Percentiles rank a stretch among this genome's conserved stretches.
Evolutionary conservation across 1,140 invertebrate species (phyloP).

Genomic region (Melipona quadrifasciata): DNA sequence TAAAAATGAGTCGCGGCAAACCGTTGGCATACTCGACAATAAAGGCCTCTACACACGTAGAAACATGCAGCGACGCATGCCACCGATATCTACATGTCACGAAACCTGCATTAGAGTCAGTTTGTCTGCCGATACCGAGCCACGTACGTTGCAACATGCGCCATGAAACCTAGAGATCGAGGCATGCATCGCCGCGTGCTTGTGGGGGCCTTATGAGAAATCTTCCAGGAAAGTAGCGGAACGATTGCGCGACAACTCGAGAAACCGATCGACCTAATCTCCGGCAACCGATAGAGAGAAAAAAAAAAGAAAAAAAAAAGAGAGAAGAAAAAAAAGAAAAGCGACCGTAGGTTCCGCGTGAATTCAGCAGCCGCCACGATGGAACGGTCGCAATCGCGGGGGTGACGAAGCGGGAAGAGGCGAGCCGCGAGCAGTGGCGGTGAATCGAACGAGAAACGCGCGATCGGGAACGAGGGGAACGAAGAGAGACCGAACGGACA

Average conservation of each 20-base stretch:
- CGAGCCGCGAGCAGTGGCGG: background rate
- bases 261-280: constrained; percentile 41
- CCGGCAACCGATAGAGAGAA: constrained; percentile 16
- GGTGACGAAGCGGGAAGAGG: constrained; percentile 51
- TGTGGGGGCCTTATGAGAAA: too few relatives aligned
- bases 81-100: too few relatives aligned
- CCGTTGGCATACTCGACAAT: too few relatives aligned
- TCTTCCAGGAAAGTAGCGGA: accelerated
- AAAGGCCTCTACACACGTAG: too few relatives aligned
- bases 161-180: too few relatives aligned
- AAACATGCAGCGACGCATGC: too few relatives aligned
- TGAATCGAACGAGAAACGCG: background rate
- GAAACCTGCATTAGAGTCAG: too few relatives aligned
- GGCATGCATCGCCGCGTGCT: too few relatives aligned
- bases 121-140: too few relatives aligned
- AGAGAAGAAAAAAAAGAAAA: background rate
- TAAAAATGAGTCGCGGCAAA: too few relatives aligned
- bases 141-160: background rate
- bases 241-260: background rate
- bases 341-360: constrained; percentile 18
- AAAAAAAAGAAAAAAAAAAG: too few relatives aligned
- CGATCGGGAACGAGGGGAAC: background rate
- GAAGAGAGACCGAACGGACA: constrained; percentile 1
- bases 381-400: constrained; percentile 20
- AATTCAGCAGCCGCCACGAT: constrained; percentile 16